Evolutionary conservation across 2,113 vertebrate genomes (phyloP).

Genomic region (Athene noctua): DNA sequence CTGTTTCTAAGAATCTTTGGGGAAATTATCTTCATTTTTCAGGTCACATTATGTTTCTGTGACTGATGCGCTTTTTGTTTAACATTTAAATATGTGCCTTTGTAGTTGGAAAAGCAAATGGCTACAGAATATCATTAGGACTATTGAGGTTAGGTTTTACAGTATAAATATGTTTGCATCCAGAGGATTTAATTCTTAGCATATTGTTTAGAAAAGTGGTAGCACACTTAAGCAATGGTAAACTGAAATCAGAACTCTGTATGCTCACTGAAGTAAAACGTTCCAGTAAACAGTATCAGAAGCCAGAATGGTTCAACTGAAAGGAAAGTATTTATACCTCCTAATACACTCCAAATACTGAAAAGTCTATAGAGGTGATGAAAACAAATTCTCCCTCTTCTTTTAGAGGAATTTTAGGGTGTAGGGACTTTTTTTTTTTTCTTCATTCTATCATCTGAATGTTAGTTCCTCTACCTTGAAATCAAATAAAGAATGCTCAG

Average conservation of each 20-base stretch:
- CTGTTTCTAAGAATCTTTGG: neutral
- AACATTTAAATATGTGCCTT: constrained; percentile 1
- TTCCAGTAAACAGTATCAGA: neutral
- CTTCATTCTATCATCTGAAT: neutral
- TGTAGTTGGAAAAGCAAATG: neutral
- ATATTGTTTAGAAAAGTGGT: neutral
- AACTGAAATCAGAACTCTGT: neutral
- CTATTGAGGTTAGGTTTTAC: neutral
- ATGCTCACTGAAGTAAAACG: neutral
- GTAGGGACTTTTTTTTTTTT: neutral
- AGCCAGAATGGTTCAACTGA: neutral
- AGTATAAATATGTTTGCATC: neutral
- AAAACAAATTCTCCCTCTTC: neutral
- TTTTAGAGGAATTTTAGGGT: neutral
- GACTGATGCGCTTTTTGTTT: neutral
- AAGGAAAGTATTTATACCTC: neutral
- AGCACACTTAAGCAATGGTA: neutral
- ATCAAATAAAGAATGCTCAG: neutral
- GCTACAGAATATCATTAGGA: neutral
- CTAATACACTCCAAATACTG: neutral
- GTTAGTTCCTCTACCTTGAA: neutral
- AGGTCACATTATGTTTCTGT: neutral
- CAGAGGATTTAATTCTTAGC: neutral
- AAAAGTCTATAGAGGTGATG: neutral
- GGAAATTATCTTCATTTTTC: neutral